phyloP scores from a whole-genome alignment of 2,797 vertebrate genomes.

The Tokudaia muenninki region DNA sequence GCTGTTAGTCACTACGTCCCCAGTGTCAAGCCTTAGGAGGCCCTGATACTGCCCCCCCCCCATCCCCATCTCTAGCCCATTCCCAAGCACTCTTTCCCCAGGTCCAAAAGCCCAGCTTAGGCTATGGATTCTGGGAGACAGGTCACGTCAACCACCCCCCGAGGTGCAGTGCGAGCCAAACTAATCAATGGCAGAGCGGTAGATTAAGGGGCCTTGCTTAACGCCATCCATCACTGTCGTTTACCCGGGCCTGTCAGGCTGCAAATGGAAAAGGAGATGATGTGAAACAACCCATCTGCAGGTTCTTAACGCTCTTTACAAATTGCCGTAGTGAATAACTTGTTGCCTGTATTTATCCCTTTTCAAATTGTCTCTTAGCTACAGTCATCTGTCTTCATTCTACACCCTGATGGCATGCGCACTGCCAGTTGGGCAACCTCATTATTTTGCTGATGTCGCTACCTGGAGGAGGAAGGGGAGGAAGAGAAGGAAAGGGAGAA shows the following conservation, averaged over 20 bases:
- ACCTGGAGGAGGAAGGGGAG: slow-evolving; percentile 33
- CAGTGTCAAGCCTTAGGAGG: rapidly evolving
- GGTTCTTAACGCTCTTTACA: slow-evolving; percentile 89
- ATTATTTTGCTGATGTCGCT: slow-evolving; percentile 71
- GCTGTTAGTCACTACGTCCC: neutral
- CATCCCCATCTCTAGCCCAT: neutral
- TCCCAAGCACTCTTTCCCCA: neutral
- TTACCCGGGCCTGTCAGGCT: slow-evolving; percentile 84
- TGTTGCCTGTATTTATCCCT: slow-evolving; percentile 90
- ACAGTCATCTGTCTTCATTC: slow-evolving; percentile 90
- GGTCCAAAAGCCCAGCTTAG: neutral
- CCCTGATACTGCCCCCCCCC: neutral
- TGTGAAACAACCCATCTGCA: slow-evolving; percentile 88
- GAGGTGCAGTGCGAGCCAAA: neutral
- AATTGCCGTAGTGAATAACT: slow-evolving; percentile 88
- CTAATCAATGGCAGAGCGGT: slow-evolving; percentile 77
- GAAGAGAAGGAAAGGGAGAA: neutral
- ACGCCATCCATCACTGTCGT: slow-evolving; percentile 86
- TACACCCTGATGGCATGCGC: slow-evolving; percentile 69
- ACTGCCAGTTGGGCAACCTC: slow-evolving; percentile 73
- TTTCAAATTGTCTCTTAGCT: slow-evolving; percentile 89
- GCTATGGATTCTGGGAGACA: neutral
- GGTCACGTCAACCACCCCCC: neutral
- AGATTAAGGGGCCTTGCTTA: slow-evolving; percentile 74
- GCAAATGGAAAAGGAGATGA: slow-evolving; percentile 85